Evolutionary conservation across 1,140 invertebrate genomes (phyloP).

Genomic region (Phenacoccus solenopsis): DNA sequence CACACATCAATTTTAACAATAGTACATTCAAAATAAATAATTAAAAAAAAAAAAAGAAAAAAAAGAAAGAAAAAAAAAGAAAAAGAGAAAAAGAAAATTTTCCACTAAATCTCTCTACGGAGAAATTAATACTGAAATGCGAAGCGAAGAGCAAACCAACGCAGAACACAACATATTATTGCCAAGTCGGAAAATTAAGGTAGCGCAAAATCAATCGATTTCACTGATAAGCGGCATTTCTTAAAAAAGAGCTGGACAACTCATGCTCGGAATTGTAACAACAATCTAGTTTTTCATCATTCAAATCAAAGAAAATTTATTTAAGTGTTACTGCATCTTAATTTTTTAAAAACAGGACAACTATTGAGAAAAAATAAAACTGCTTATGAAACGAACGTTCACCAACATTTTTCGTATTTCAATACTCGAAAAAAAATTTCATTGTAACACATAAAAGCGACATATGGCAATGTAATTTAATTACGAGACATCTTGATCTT

Average conservation of each 20-base stretch:
- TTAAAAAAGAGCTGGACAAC: too few relatives aligned
- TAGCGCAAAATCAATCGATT: not conserved
- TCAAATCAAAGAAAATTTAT: too few relatives aligned
- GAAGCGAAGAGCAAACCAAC: not conserved
- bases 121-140: slow-evolving; percentile 14
- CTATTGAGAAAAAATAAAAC: not conserved
- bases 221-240: too few relatives aligned
- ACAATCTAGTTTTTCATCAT: too few relatives aligned
- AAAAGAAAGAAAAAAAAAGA: not conserved
- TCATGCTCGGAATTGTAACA: too few relatives aligned
- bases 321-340: too few relatives aligned
- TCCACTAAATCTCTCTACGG: not conserved
- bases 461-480: not conserved
- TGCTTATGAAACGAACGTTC: not conserved
- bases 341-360: slow-evolving; percentile 4
- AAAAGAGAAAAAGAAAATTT: not conserved
- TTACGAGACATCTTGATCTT: slow-evolving; percentile 90
- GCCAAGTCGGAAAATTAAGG: not conserved
- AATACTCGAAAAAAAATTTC: not conserved
- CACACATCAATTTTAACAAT: slow-evolving; percentile 5
- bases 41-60: not conserved
- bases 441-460: slow-evolving; percentile 8
- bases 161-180: slow-evolving; percentile 7
- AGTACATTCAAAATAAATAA: slow-evolving; percentile 1
- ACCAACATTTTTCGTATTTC: slow-evolving; percentile 15